Evolutionary conservation across 2,797 vertebrate genomes (phyloP).

Genomic region (Phoebastria nigripes): DNA sequence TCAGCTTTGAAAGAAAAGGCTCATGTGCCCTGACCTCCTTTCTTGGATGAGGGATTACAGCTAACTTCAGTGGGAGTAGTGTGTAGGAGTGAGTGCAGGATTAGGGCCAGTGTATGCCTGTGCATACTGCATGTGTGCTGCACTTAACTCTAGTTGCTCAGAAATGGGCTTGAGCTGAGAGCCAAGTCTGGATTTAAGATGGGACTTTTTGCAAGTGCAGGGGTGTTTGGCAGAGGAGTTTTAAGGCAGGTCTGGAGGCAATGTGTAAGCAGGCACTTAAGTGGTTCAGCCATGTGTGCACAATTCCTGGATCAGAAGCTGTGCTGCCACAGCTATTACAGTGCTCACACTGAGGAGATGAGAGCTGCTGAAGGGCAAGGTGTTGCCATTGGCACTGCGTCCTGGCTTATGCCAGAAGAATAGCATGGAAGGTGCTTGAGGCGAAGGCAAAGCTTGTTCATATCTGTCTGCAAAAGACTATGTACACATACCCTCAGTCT

Average conservation of each 20-base stretch:
- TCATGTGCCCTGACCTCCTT: accelerated
- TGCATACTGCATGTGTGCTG: accelerated
- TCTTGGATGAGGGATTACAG: not conserved
- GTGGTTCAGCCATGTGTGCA: not conserved
- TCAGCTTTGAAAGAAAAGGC: not conserved
- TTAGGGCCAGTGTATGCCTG: accelerated
- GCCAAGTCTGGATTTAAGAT: not conserved
- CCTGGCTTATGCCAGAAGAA: not conserved
- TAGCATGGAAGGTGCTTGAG: not conserved
- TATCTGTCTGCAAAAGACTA: not conserved
- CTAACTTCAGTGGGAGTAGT: not conserved
- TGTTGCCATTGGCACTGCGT: not conserved
- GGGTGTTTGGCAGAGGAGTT: not conserved
- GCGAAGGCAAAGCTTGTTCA: not conserved
- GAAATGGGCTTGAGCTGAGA: not conserved
- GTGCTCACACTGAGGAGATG: not conserved
- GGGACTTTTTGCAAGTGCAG: not conserved
- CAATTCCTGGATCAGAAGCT: not conserved
- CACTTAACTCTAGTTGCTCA: accelerated
- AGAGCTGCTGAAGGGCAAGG: constrained; percentile 25
- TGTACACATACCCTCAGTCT: not conserved
- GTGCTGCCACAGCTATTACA: not conserved
- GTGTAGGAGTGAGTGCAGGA: not conserved
- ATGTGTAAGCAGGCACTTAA: not conserved
- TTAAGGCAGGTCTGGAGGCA: not conserved